Conservation (phyloP, 2,113 vertebrate species). For the Ursus arctos region DNA sequence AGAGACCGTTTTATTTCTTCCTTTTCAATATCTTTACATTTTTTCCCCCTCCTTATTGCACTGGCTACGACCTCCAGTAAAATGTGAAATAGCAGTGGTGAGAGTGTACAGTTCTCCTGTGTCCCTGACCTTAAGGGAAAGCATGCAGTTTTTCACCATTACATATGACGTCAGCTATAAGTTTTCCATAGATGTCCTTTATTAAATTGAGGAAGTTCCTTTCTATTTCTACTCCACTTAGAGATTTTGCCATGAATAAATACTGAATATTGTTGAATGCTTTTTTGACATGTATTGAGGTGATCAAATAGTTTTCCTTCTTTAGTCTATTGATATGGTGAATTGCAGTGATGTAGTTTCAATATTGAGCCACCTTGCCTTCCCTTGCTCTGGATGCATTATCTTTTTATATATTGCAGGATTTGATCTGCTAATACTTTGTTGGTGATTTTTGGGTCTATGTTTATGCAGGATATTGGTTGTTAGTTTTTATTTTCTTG, state of each 20-base stretch:
- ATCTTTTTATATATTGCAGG: background rate
- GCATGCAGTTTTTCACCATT: background rate
- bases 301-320: background rate
- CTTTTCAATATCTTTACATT: background rate
- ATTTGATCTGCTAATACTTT: constrained; percentile 39
- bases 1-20: background rate
- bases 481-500: background rate
- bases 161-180: background rate
- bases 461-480: background rate
- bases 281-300: background rate
- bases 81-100: background rate
- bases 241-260: background rate
- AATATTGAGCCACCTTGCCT: background rate
- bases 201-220: background rate
- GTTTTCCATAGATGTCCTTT: constrained; percentile 1
- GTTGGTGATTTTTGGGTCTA: background rate
- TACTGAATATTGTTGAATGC: background rate
- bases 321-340: background rate
- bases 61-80: background rate
- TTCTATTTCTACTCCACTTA: background rate
- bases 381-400: background rate
- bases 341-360: background rate
- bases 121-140: background rate
- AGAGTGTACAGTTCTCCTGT: background rate
- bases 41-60: background rate